A percentile compares a stretch with the other conserved stretches of the same genome.
phyloP scores from a whole-genome alignment of 2,888 invertebrate species.

The Cordilura impudica region DNA sequence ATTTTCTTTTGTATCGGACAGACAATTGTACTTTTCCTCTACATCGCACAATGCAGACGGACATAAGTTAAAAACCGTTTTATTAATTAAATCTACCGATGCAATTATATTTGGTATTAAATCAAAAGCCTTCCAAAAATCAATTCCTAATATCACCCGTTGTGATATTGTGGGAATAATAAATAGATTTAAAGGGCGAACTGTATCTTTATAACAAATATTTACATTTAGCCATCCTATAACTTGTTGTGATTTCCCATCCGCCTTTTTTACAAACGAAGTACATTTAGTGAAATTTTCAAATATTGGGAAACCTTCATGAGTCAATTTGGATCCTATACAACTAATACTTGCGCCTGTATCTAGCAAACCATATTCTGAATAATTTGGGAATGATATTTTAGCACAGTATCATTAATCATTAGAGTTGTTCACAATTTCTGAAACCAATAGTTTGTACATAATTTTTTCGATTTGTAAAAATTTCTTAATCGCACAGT shows the following conservation, averaged over 20 bases:
- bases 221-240: background rate
- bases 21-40: background rate
- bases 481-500: conserved; percentile 9
- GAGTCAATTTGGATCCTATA: conserved; percentile 20
- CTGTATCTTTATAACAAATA: background rate
- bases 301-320: background rate
- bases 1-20: background rate
- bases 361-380: conserved; percentile 16
- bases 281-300: background rate
- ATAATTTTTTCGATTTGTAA: background rate
- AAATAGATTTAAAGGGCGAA: conserved; percentile 20
- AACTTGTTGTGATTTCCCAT: background rate
- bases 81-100: background rate
- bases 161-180: background rate
- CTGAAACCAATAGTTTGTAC: background rate
- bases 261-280: background rate
- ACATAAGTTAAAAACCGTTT: background rate
- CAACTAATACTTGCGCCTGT: too few relatives aligned
- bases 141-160: background rate
- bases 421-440: background rate
- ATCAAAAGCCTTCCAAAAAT: background rate
- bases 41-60: background rate
- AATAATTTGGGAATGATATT: conserved; percentile 9
- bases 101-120: background rate
- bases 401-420: conserved; percentile 38